A percentile compares a stretch with the other conserved stretches of the same genome.
These are phyloP conservation scores for Rhodeus uyekii DNA, from an alignment of 2,797 vertebrate genomes.

Conservation along the genomic window DNA sequence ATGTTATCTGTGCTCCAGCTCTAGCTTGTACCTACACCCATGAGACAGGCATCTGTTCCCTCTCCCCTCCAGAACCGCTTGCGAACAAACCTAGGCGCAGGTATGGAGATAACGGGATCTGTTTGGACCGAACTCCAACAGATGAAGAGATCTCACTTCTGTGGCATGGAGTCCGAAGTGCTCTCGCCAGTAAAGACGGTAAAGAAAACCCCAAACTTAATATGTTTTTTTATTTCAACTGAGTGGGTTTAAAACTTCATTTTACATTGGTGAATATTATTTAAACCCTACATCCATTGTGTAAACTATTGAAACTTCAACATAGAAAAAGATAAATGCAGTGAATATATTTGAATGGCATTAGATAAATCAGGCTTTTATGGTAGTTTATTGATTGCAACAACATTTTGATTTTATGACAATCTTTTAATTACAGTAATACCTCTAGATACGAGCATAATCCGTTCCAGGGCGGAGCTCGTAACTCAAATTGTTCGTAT, in stretches of 20 bases:
- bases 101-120: slow-evolving; percentile 70
- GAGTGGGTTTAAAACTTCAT: background rate
- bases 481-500: too few species aligned
- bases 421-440: too few species aligned
- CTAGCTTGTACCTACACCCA: slow-evolving; percentile 60
- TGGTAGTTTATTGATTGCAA: background rate
- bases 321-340: background rate
- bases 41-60: slow-evolving; percentile 60
- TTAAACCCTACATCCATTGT: too few species aligned
- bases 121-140: slow-evolving; percentile 75
- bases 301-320: background rate
- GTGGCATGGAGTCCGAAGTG: slow-evolving; percentile 73
- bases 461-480: too few species aligned
- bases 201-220: slow-evolving; percentile 57
- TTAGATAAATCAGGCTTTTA: background rate
- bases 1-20: slow-evolving; percentile 59
- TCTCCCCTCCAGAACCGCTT: slow-evolving; percentile 63
- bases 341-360: background rate
- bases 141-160: slow-evolving; percentile 83
- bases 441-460: too few species aligned
- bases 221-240: background rate
- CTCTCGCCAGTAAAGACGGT: slow-evolving; percentile 74
- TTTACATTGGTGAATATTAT: background rate
- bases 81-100: slow-evolving; percentile 61
- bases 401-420: background rate